Percentiles rank a stretch among this genome's conserved stretches.
Evolutionary conservation across 2,113 vertebrate genomes (phyloP).

Genomic region (Tricholaema leucomelas): DNA sequence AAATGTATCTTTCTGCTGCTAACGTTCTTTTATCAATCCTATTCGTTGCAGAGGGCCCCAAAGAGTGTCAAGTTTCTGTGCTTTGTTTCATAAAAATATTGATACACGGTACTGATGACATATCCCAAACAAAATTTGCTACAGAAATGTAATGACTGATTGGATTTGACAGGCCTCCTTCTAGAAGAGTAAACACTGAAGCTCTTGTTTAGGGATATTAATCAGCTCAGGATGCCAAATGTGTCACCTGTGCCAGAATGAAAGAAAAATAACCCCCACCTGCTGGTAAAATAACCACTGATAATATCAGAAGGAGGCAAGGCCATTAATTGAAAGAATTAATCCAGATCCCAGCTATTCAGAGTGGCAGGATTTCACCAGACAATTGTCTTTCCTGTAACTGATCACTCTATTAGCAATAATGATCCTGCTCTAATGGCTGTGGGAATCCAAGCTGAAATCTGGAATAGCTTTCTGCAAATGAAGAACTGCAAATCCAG

Average conservation of each 20-base stretch:
- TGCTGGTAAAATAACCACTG: background rate
- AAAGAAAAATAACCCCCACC: constrained; percentile 12
- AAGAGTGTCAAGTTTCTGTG: background rate
- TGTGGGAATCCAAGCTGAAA: background rate
- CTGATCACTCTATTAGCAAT: background rate
- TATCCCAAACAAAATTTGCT: background rate
- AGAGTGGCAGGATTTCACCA: background rate
- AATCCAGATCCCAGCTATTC: background rate
- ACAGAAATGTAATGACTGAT: constrained; percentile 13
- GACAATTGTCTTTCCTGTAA: background rate
- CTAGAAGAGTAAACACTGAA: constrained; percentile 32
- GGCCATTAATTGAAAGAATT: background rate
- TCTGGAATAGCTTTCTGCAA: background rate
- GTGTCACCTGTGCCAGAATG: background rate
- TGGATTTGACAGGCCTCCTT: constrained; percentile 35
- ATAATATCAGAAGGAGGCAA: background rate
- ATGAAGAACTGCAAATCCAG: background rate
- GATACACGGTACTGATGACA: background rate
- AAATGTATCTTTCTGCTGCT: background rate
- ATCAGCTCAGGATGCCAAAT: background rate
- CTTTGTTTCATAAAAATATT: background rate
- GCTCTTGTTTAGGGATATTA: constrained; percentile 28
- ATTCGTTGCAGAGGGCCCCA: background rate
- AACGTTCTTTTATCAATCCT: background rate
- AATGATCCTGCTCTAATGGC: background rate